Percentiles rank a stretch among this genome's conserved stretches.
Conservation (phyloP, 2,797 vertebrate genomes). For the Phalanger gymnotis region DNA sequence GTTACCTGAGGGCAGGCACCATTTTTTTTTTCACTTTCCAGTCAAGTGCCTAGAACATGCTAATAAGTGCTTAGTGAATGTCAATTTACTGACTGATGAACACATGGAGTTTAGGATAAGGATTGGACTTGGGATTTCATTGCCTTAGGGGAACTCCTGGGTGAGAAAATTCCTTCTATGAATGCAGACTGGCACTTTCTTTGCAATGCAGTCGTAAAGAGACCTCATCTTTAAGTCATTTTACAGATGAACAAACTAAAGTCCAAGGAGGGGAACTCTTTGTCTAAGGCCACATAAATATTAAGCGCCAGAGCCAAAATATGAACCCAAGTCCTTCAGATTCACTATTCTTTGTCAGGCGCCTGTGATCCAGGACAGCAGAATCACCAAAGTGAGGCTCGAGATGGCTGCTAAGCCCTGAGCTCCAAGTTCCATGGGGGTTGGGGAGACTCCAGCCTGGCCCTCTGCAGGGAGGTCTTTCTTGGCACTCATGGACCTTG, state of each 20-base stretch:
- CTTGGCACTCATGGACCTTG: neutral
- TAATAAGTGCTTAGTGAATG: neutral
- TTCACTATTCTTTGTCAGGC: neutral
- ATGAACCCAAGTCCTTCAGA: neutral
- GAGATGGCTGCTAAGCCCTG: neutral
- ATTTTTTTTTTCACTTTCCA: neutral
- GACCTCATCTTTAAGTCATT: neutral
- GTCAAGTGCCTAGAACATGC: neutral
- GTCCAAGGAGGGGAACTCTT: neutral
- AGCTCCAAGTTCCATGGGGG: neutral
- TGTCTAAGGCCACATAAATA: neutral
- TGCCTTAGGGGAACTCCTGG: neutral
- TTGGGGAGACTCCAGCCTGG: neutral
- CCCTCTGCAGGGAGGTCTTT: neutral
- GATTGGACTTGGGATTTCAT: neutral
- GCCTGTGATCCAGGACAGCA: neutral
- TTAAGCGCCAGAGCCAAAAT: neutral
- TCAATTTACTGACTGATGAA: neutral
- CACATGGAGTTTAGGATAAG: neutral
- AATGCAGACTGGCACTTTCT: neutral
- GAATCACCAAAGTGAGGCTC: accelerated
- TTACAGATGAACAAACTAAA: neutral
- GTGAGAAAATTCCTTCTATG: neutral
- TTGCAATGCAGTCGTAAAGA: neutral
- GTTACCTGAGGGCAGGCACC: too few species aligned